Percentiles rank a stretch among this genome's conserved stretches.
Conservation (phyloP, 2,113 vertebrate genomes). For the Boulengeromyrus knoepffleri region DNA sequence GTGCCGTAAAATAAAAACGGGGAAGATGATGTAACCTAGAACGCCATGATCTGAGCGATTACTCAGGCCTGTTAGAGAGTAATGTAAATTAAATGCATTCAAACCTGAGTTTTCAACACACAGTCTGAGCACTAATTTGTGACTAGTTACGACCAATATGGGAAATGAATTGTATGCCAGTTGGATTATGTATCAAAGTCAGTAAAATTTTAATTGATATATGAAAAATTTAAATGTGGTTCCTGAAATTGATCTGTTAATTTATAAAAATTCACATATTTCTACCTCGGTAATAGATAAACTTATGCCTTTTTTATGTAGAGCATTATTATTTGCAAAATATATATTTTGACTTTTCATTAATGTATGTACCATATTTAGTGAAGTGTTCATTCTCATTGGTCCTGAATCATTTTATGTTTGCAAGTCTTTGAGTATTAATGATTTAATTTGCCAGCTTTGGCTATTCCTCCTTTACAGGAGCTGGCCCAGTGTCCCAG, state of each 20-base stretch:
- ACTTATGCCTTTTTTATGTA: neutral
- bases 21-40: neutral
- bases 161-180: neutral
- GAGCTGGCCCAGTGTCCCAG: neutral
- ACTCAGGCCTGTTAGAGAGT: constrained; percentile 42
- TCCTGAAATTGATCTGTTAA: neutral
- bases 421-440: neutral
- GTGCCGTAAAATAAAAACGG: constrained; percentile 39
- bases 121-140: constrained; percentile 24
- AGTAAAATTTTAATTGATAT: neutral
- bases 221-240: neutral
- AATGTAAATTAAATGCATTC: constrained; percentile 47
- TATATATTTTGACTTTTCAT: neutral
- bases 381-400: neutral
- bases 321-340: neutral
- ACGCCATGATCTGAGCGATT: constrained; percentile 36
- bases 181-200: neutral
- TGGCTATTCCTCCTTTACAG: neutral
- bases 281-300: neutral
- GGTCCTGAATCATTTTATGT: neutral
- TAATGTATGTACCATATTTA: neutral
- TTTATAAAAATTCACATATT: neutral
- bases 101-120: constrained; percentile 64
- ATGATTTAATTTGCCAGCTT: neutral
- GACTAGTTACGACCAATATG: neutral